Conservation (phyloP, 2,888 invertebrate species). For the Conomelus anceps region DNA sequence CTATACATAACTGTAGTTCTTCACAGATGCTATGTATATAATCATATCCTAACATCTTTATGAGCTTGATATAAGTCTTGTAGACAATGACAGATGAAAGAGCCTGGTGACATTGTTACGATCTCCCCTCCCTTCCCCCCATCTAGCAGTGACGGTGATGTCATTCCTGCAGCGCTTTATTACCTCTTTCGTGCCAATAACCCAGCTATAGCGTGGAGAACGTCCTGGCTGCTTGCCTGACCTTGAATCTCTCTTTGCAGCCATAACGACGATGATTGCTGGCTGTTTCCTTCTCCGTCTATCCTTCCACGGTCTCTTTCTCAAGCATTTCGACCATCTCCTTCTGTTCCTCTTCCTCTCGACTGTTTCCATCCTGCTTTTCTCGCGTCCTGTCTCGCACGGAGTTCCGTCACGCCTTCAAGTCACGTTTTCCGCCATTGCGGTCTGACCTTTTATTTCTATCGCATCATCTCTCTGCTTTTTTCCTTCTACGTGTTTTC, state of each 20-base stretch:
- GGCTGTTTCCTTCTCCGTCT: neutral
- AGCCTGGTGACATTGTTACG: neutral
- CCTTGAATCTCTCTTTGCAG: neutral
- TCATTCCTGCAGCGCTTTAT: neutral
- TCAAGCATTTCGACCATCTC: neutral
- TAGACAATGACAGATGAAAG: neutral
- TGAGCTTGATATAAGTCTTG: too few species aligned
- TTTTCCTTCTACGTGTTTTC: neutral
- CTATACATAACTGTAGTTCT: too few species aligned
- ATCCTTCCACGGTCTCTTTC: neutral
- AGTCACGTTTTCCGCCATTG: neutral
- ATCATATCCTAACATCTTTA: too few species aligned
- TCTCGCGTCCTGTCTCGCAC: slow-evolving; percentile 25
- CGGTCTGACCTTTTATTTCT: neutral
- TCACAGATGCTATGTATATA: too few species aligned
- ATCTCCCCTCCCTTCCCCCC: neutral
- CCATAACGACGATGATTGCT: neutral
- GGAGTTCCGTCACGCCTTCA: neutral
- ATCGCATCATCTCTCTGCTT: neutral
- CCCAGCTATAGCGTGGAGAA: neutral
- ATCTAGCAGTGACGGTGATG: neutral
- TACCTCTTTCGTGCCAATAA: neutral
- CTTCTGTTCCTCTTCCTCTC: slow-evolving; percentile 12
- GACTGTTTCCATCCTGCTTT: slow-evolving; percentile 27
- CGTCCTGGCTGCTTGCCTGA: neutral